Conservation (phyloP, 2,797 vertebrate species). For the Erpetoichthys calabaricus region DNA sequence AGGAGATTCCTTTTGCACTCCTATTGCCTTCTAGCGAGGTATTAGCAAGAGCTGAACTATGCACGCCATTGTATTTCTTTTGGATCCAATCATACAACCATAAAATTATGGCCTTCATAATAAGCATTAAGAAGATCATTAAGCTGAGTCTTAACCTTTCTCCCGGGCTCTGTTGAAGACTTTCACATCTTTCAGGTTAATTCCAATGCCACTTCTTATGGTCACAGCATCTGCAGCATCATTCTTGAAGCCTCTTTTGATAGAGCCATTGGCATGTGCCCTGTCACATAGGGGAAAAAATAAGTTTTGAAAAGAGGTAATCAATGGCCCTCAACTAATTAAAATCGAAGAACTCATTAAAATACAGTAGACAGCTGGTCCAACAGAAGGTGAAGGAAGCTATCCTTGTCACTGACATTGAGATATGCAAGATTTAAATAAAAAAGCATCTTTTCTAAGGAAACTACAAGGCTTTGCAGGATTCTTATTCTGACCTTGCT, state of each 20-base stretch:
- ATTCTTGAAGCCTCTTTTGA: slow-evolving; percentile 80
- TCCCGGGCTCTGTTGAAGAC: slow-evolving; percentile 89
- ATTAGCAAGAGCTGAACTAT: no score
- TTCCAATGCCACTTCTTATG: slow-evolving; percentile 86
- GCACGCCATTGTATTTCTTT: background rate
- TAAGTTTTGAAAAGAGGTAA: slow-evolving; percentile 33
- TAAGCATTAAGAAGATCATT: slow-evolving; percentile 30
- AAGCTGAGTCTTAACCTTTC: slow-evolving; percentile 69
- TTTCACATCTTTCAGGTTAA: slow-evolving; percentile 93
- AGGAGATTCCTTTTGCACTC: background rate
- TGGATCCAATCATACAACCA: background rate
- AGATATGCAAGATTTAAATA: slow-evolving; percentile 32
- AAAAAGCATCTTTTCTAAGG: slow-evolving; percentile 23
- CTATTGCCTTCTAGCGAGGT: no score
- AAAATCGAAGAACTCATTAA: slow-evolving; percentile 37
- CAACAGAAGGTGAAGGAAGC: slow-evolving; percentile 25
- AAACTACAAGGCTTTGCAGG: slow-evolving; percentile 26
- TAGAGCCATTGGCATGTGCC: slow-evolving; percentile 91
- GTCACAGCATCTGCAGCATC: slow-evolving; percentile 75
- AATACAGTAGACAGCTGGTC: slow-evolving; percentile 30
- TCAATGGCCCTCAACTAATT: slow-evolving; percentile 44
- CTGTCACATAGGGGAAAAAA: slow-evolving; percentile 45
- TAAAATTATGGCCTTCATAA: slow-evolving; percentile 13
- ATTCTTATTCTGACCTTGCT: slow-evolving; percentile 42
- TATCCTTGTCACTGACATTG: slow-evolving; percentile 27